Evolutionary conservation across 2,797 vertebrate species (phyloP).

Genomic region (Bothrops alternatus): DNA sequence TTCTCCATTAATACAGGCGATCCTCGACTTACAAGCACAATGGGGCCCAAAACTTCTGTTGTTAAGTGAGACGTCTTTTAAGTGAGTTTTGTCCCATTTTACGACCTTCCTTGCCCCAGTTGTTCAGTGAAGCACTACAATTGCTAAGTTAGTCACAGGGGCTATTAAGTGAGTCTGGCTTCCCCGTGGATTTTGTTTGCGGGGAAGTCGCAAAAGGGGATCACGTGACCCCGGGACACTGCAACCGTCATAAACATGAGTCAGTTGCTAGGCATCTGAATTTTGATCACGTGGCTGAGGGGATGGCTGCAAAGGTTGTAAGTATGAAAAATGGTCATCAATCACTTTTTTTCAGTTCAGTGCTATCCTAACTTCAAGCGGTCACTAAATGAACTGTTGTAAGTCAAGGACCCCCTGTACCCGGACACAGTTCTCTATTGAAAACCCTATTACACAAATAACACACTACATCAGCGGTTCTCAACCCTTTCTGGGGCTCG

Average conservation of each 20-base stretch:
- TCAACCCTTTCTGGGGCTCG: too few species aligned
- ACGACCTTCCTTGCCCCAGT: not conserved
- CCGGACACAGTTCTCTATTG: not conserved
- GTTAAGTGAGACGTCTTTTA: not conserved
- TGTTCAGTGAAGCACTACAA: not conserved
- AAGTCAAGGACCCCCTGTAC: not conserved
- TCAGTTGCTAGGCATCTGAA: too few species aligned
- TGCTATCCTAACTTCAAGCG: too few species aligned
- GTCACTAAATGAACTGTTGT: too few species aligned
- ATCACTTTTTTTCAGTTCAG: too few species aligned
- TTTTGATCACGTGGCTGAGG: too few species aligned
- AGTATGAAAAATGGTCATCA: too few species aligned
- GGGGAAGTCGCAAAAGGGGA: too few species aligned
- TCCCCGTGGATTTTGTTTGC: fast-evolving
- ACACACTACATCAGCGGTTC: not conserved
- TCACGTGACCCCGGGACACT: not conserved
- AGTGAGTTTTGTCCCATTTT: not conserved
- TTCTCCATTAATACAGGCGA: not conserved
- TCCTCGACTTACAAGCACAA: not conserved
- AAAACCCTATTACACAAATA: not conserved
- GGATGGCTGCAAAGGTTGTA: too few species aligned
- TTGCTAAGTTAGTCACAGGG: too few species aligned
- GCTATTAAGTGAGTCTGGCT: too few species aligned
- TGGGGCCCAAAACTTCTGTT: not conserved
- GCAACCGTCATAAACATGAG: too few species aligned